Conservation (phyloP, 2,113 vertebrate species). For the Sylvietta virens region DNA sequence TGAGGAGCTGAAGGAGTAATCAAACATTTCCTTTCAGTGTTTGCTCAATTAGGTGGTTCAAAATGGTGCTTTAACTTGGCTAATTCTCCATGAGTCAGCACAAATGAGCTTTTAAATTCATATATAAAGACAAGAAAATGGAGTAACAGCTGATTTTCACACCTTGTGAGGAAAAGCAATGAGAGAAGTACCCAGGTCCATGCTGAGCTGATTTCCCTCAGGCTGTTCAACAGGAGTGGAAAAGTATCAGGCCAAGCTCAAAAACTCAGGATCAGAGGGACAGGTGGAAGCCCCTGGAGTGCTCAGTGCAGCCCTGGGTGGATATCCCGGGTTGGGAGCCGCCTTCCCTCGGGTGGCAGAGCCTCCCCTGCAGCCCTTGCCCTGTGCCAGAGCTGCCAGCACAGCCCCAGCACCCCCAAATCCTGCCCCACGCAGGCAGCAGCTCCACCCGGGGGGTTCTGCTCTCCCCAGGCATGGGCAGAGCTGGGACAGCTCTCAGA, state of each 20-base stretch:
- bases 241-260: not conserved
- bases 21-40: not conserved
- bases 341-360: not conserved
- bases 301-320: fast-evolving
- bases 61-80: not conserved
- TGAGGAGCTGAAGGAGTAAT: slow-evolving; percentile 32
- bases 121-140: not conserved
- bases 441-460: fast-evolving
- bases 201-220: not conserved
- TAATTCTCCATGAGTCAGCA: slow-evolving; percentile 6
- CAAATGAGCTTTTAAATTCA: not conserved
- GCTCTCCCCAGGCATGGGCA: not conserved
- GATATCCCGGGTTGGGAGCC: not conserved
- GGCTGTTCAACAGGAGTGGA: not conserved
- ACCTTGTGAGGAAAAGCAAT: not conserved
- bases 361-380: fast-evolving
- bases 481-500: not conserved
- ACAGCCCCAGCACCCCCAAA: fast-evolving
- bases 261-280: not conserved
- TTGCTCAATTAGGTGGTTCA: slow-evolving; percentile 12
- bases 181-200: not conserved
- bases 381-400: not conserved
- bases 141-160: not conserved
- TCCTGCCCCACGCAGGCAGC: fast-evolving
- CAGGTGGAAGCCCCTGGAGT: not conserved